A percentile compares a stretch with the other conserved stretches of the same genome.
Evolutionary conservation across 2,888 invertebrate species (phyloP).

Genomic region (Strigamia transsilvanica): DNA sequence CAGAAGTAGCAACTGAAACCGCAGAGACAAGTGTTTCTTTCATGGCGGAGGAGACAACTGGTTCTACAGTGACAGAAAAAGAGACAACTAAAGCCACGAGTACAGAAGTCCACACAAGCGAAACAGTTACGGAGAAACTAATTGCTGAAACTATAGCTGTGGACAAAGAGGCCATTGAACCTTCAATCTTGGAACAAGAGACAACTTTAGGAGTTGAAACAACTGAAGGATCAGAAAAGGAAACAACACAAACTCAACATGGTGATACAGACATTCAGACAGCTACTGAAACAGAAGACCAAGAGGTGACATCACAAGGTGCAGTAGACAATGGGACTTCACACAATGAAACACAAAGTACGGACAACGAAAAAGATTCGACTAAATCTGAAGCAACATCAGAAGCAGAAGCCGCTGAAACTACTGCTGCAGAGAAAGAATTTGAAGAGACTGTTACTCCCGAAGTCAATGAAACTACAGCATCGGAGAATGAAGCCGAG

Average conservation of each 20-base stretch:
- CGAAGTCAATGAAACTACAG: not conserved
- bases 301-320: too few relatives aligned
- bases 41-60: too few relatives aligned
- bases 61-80: not conserved
- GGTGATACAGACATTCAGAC: constrained; percentile 55
- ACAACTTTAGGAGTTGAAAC: not conserved
- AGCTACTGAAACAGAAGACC: not conserved
- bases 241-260: constrained; percentile 48
- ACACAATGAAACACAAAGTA: not conserved
- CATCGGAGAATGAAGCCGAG: constrained; percentile 27
- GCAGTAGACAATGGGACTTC: not conserved
- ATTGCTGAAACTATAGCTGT: not conserved
- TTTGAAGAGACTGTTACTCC: constrained; percentile 50
- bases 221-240: constrained; percentile 53
- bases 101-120: too few relatives aligned
- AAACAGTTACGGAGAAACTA: not conserved
- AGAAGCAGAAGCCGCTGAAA: not conserved
- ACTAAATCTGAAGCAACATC: not conserved
- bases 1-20: not conserved
- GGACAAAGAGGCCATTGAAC: not conserved
- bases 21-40: not conserved
- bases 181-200: not conserved
- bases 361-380: not conserved
- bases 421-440: not conserved
- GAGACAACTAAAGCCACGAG: too few relatives aligned